These are phyloP conservation scores for Helogale parvula DNA, from an alignment of 2,113 vertebrate species.

Conservation along the genomic window DNA sequence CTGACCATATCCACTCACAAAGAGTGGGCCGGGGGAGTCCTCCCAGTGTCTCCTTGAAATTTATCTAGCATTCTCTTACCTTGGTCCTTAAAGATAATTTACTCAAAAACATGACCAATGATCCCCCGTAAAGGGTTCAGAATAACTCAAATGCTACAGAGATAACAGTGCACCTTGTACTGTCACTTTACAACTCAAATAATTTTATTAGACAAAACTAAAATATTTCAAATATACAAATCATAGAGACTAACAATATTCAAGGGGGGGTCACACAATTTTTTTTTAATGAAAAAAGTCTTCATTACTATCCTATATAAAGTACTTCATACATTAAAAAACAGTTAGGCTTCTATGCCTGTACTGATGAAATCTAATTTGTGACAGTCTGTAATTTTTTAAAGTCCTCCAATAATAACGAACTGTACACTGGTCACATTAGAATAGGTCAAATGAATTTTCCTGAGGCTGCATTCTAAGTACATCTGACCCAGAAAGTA, in stretches of 20 bases:
- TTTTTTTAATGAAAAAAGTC: neutral
- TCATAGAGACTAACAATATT: neutral
- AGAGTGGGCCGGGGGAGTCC: neutral
- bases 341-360: constrained; percentile 7
- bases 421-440: constrained; percentile 61
- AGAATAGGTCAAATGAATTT: constrained; percentile 72
- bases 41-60: constrained; percentile 44
- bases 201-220: constrained; percentile 39
- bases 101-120: constrained; percentile 28
- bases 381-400: neutral
- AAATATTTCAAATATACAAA: constrained; percentile 43
- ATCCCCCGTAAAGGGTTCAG: neutral
- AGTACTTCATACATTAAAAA: constrained; percentile 20
- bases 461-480: constrained; percentile 67
- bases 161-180: neutral
- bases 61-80: neutral
- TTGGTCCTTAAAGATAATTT: constrained; percentile 54
- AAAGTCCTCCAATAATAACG: constrained; percentile 57
- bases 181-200: constrained; percentile 24
- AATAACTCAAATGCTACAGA: constrained; percentile 33
- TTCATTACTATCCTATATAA: constrained; percentile 51
- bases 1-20: neutral
- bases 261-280: neutral
- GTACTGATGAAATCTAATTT: constrained; percentile 49
- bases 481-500: constrained; percentile 77